Conservation (phyloP, 64 coral and sea anemone species). For the Trachythela sp. region DNA sequence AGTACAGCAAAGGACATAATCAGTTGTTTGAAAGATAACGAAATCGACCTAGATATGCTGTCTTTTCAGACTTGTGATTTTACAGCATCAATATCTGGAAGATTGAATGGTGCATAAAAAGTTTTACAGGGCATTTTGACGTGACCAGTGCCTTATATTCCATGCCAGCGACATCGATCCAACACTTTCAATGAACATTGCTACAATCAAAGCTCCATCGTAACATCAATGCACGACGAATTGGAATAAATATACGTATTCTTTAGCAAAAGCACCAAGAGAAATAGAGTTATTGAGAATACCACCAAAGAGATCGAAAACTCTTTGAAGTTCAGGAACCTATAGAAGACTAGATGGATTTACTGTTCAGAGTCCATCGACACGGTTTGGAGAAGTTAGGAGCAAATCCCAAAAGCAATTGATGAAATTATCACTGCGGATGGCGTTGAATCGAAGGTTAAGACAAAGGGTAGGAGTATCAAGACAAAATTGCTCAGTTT, state of each 20-base stretch:
- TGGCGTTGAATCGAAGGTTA: not conserved
- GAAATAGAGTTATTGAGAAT: not conserved
- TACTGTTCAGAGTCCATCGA: not conserved
- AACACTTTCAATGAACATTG: not conserved
- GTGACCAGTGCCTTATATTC: not conserved
- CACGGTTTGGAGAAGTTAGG: not conserved
- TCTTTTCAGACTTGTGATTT: not conserved
- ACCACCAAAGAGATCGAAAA: not conserved
- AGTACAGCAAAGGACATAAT: slow-evolving; percentile 9
- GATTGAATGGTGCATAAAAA: not conserved
- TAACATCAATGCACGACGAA: not conserved
- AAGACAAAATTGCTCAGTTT: not conserved
- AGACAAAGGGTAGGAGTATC: not conserved
- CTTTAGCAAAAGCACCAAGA: not conserved
- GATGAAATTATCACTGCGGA: not conserved
- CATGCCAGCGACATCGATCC: not conserved
- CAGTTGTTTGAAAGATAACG: not conserved
- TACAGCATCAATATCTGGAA: not conserved
- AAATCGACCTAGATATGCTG: slow-evolving; percentile 3
- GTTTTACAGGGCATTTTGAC: too few relatives aligned
- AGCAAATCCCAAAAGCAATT: not conserved
- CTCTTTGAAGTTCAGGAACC: not conserved
- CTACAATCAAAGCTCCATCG: not conserved
- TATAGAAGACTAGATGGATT: not conserved
- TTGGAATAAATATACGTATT: not conserved